phyloP scores from a whole-genome alignment of 1,140 invertebrate species.

The Tetragonula clypearis region DNA sequence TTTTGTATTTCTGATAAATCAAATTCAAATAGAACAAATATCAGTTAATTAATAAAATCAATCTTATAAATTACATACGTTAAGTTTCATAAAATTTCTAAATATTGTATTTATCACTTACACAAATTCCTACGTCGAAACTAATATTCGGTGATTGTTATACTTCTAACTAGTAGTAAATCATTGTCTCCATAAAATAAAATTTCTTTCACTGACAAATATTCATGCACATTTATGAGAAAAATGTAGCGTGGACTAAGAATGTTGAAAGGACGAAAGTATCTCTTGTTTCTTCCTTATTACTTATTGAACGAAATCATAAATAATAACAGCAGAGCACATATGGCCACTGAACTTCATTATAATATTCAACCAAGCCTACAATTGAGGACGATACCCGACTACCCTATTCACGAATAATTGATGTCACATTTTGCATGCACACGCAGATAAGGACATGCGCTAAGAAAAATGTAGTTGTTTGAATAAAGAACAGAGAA shows the following conservation, averaged over 20 bases:
- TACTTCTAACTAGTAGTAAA: too few relatives aligned
- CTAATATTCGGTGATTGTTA: too few relatives aligned
- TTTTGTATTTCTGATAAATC: too few relatives aligned
- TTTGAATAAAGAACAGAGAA: background rate
- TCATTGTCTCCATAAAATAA: background rate
- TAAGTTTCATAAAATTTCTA: too few relatives aligned
- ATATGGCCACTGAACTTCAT: too few relatives aligned
- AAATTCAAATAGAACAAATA: too few relatives aligned
- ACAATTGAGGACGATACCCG: background rate
- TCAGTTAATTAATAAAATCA: too few relatives aligned
- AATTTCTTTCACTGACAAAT: background rate
- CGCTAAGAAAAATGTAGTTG: slow-evolving; percentile 1
- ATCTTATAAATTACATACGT: too few relatives aligned
- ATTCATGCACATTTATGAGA: background rate
- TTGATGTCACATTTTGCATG: background rate
- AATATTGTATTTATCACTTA: too few relatives aligned
- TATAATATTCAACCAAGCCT: background rate
- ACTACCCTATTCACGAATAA: background rate
- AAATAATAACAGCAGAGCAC: background rate
- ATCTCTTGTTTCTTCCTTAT: too few relatives aligned
- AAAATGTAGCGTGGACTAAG: background rate
- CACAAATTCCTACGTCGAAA: too few relatives aligned
- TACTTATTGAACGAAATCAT: background rate
- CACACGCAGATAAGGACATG: slow-evolving; percentile 6
- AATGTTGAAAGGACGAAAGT: background rate